Conservation (phyloP, 2,797 vertebrate genomes). For the Aselliscus stoliczkanus region DNA sequence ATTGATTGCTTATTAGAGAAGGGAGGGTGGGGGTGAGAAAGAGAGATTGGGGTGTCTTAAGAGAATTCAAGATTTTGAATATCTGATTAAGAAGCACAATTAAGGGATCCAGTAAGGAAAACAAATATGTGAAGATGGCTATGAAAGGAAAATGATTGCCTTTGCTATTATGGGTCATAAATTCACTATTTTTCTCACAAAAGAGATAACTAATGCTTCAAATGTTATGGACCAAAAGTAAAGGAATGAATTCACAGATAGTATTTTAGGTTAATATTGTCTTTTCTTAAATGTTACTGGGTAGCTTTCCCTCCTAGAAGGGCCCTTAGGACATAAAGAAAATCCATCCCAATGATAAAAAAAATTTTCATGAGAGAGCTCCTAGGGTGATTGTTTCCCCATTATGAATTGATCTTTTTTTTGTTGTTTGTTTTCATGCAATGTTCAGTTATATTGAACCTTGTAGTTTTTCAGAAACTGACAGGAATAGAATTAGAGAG, state of each 20-base stretch:
- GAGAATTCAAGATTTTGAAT: slow-evolving; percentile 44
- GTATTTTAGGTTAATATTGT: background rate
- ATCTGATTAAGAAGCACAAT: slow-evolving; percentile 59
- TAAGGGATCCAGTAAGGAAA: slow-evolving; percentile 19
- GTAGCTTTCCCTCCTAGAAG: background rate
- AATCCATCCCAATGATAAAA: background rate
- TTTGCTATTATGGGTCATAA: slow-evolving; percentile 5
- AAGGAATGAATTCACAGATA: slow-evolving; percentile 9
- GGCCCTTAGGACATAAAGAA: background rate
- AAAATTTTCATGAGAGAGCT: background rate
- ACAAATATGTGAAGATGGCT: background rate
- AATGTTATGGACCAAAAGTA: background rate
- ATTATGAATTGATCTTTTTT: background rate
- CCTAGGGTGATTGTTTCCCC: background rate
- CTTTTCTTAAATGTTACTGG: background rate
- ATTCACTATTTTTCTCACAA: background rate
- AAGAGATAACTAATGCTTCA: slow-evolving; percentile 34
- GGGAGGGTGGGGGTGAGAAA: background rate
- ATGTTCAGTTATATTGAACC: background rate
- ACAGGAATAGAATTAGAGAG: background rate
- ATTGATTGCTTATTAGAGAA: slow-evolving; percentile 51
- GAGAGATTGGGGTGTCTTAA: background rate
- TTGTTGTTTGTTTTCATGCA: background rate
- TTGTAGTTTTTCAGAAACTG: background rate
- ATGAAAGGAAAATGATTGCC: background rate